phyloP scores from a whole-genome alignment of 2,888 invertebrate species.

The Leptogaster cylindrica region DNA sequence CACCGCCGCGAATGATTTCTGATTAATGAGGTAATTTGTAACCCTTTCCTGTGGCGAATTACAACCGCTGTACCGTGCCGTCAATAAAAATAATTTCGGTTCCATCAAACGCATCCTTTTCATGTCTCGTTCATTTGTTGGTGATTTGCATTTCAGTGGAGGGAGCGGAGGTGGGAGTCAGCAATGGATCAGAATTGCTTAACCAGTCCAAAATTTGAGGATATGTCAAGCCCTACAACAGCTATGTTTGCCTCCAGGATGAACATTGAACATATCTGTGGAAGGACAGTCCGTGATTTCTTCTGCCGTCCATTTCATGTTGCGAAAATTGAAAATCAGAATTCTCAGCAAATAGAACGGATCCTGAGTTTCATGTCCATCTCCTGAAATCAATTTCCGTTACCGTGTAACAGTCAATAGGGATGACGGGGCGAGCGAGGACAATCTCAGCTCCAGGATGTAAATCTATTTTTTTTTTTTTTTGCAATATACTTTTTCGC shows the following conservation, averaged over 20 bases:
- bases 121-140: constrained; percentile 14
- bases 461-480: no score
- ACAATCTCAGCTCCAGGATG: no score
- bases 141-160: constrained; percentile 23
- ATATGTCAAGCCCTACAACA: constrained; percentile 25
- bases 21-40: constrained; percentile 28
- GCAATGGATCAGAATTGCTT: constrained; percentile 28
- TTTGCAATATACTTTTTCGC: not conserved
- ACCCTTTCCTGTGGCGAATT: constrained; percentile 2
- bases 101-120: constrained; percentile 25
- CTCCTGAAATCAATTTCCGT: constrained; percentile 31
- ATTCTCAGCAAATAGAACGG: not conserved
- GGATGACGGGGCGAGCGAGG: not conserved
- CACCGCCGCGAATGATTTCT: constrained; percentile 9
- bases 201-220: constrained; percentile 7
- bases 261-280: not conserved
- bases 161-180: constrained; percentile 6
- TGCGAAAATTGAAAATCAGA: not conserved
- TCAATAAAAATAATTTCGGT: constrained; percentile 24
- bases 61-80: not conserved
- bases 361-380: constrained; percentile 22
- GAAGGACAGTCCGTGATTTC: not conserved
- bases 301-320: not conserved
- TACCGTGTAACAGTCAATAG: not conserved
- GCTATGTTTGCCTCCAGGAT: not conserved